phyloP scores from a whole-genome alignment of 2,113 vertebrate genomes.

The Origma solitaria region DNA sequence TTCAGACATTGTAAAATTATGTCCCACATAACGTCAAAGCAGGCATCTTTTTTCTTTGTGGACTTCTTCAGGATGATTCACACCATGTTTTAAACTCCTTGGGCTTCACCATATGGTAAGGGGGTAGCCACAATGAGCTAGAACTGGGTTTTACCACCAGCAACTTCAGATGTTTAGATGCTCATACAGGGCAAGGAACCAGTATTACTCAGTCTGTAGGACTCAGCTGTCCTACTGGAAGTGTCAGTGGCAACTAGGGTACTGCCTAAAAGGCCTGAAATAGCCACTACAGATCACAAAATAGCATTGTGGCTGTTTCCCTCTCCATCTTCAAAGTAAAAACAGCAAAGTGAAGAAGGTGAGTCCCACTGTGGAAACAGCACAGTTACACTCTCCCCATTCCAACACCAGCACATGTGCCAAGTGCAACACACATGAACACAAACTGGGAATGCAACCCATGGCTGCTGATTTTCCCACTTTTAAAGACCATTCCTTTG shows the following conservation, averaged over 20 bases:
- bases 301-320: background rate
- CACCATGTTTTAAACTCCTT: background rate
- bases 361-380: background rate
- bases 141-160: background rate
- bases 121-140: background rate
- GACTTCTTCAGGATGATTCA: background rate
- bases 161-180: background rate
- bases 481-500: constrained; percentile 5
- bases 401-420: background rate
- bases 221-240: background rate
- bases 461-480: background rate
- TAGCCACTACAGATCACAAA: background rate
- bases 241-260: background rate
- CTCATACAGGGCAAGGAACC: background rate
- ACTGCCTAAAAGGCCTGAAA: background rate
- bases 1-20: background rate
- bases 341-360: background rate
- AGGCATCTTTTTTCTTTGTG: background rate
- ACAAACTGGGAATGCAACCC: background rate
- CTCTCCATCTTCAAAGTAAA: background rate
- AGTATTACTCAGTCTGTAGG: background rate
- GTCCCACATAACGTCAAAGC: background rate
- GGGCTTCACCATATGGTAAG: background rate
- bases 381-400: background rate
- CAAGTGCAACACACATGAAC: background rate